Percentiles rank a stretch among this genome's conserved stretches.
phyloP scores from a whole-genome alignment of 2,113 vertebrate genomes.

The Todiramphus saurophagus region DNA sequence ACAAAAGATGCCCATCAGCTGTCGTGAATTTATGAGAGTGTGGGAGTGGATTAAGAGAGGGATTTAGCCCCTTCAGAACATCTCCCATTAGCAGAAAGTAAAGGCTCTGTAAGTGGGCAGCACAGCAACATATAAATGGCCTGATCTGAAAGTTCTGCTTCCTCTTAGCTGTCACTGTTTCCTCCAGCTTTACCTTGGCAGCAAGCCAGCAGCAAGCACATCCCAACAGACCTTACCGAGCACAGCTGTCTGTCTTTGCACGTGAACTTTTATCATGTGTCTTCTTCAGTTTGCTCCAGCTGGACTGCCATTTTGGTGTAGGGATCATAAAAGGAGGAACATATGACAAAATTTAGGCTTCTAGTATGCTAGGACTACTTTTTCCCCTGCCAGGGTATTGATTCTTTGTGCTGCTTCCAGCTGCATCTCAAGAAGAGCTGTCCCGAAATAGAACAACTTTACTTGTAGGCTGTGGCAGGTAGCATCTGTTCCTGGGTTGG shows the following conservation, averaged over 20 bases:
- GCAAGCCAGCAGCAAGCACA: neutral
- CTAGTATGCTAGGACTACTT: neutral
- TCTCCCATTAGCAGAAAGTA: neutral
- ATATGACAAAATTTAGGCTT: neutral
- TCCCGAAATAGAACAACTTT: rapidly evolving
- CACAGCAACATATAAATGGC: neutral
- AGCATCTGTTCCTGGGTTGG: neutral
- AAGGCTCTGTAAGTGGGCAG: neutral
- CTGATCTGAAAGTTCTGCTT: neutral
- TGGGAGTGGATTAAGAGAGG: neutral
- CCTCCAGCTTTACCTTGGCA: neutral
- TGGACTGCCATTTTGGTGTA: neutral
- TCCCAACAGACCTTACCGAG: rapidly evolving
- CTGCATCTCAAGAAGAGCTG: neutral
- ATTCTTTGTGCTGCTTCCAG: neutral
- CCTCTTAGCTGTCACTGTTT: neutral
- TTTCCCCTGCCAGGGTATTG: neutral
- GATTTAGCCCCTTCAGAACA: constrained; percentile 26
- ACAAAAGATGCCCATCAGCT: neutral
- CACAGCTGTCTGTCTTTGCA: neutral
- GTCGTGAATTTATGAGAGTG: neutral
- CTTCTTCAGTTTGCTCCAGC: neutral
- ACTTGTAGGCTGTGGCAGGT: neutral
- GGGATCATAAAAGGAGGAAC: neutral
- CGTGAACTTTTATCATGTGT: neutral